phyloP scores from a whole-genome alignment of 2,888 invertebrate genomes.

The Vanessa cardui region DNA sequence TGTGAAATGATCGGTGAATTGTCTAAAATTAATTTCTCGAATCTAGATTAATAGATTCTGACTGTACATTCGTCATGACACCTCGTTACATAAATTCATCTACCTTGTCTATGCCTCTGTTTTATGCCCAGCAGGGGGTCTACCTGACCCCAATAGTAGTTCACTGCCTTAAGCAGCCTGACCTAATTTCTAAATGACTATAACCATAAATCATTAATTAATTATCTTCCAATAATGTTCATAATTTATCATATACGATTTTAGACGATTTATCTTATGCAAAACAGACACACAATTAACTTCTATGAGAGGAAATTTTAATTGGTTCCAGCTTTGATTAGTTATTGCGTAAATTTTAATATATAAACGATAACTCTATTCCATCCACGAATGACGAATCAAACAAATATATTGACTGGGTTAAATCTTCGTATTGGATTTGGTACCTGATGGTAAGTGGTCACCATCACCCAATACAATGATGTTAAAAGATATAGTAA shows the following conservation, averaged over 20 bases:
- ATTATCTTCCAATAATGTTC: slow-evolving; percentile 44
- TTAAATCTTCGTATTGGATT: too few species aligned
- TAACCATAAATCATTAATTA: slow-evolving; percentile 45
- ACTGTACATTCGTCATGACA: slow-evolving; percentile 20
- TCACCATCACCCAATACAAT: too few species aligned
- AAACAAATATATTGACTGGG: too few species aligned
- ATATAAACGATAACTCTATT: neutral
- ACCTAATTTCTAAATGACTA: slow-evolving; percentile 45
- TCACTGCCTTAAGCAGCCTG: slow-evolving; percentile 44
- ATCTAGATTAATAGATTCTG: slow-evolving; percentile 1
- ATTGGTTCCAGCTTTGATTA: slow-evolving; percentile 31
- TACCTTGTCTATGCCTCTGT: slow-evolving; percentile 23
- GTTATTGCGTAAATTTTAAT: slow-evolving; percentile 10
- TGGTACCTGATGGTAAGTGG: too few species aligned
- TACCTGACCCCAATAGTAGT: slow-evolving; percentile 39
- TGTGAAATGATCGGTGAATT: too few species aligned
- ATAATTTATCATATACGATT: slow-evolving; percentile 42
- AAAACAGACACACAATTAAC: slow-evolving; percentile 43
- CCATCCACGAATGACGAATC: neutral
- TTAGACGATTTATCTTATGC: slow-evolving; percentile 44
- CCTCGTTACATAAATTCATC: slow-evolving; percentile 36
- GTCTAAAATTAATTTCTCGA: neutral
- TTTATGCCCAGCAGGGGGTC: slow-evolving; percentile 40
- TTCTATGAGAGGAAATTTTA: slow-evolving; percentile 32
- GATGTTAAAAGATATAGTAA: too few species aligned